A percentile compares a stretch with the other conserved stretches of the same genome.
phyloP scores from a whole-genome alignment of 1,140 invertebrate genomes.

The Charaxes varanes region DNA sequence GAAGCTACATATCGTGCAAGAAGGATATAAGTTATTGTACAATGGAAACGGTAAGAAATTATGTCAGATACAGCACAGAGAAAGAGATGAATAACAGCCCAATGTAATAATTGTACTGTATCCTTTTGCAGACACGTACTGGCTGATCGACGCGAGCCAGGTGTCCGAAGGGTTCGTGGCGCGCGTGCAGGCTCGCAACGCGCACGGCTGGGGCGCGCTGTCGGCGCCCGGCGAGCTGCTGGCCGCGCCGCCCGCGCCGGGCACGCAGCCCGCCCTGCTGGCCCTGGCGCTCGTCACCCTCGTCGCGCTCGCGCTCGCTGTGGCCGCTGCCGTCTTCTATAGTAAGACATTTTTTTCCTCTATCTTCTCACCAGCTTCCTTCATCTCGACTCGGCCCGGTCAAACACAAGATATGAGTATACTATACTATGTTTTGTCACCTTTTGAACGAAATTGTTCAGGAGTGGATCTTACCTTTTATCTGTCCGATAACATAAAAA shows the following conservation, averaged over 20 bases:
- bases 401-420: too few relatives aligned
- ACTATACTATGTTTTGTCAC: too few relatives aligned
- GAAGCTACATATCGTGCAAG: slow-evolving; percentile 58
- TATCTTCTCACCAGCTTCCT: too few relatives aligned
- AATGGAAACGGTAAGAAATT: slow-evolving; percentile 77
- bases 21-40: slow-evolving; percentile 83
- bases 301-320: slow-evolving; percentile 52
- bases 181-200: slow-evolving; percentile 85
- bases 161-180: slow-evolving; percentile 80
- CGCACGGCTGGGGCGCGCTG: slow-evolving; percentile 85
- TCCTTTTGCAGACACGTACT: slow-evolving; percentile 78
- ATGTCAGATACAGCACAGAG: background rate
- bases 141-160: slow-evolving; percentile 83
- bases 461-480: too few relatives aligned
- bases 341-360: slow-evolving; percentile 54
- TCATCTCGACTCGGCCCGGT: too few relatives aligned
- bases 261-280: slow-evolving; percentile 76
- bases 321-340: slow-evolving; percentile 61
- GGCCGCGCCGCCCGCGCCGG: slow-evolving; percentile 75
- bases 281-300: slow-evolving; percentile 75
- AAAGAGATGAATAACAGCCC: background rate
- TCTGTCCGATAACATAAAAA: too few relatives aligned
- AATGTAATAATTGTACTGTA: background rate
- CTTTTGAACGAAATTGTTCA: too few relatives aligned
- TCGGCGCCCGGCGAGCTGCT: slow-evolving; percentile 74